Evolutionary conservation across 2,113 vertebrate genomes (phyloP).

Genomic region (Eptatretus burgeri): DNA sequence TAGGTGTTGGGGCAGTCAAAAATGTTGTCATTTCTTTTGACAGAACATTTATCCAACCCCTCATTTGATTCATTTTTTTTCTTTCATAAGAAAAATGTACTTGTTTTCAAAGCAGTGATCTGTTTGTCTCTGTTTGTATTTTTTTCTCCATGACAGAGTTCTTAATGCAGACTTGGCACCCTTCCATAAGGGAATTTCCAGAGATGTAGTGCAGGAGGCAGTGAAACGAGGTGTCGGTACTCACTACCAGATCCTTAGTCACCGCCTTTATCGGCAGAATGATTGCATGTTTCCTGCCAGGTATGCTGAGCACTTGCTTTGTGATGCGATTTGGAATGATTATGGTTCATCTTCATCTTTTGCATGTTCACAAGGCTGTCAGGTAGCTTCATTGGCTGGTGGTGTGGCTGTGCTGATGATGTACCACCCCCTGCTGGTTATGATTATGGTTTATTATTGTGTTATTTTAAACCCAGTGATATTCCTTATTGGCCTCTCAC

Average conservation of each 20-base stretch:
- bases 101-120: too few species aligned
- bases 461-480: background rate
- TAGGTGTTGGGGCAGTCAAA: too few species aligned
- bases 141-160: conserved; percentile 21
- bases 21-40: too few species aligned
- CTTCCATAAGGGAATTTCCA: conserved; percentile 40
- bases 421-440: background rate
- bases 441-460: background rate
- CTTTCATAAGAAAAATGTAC: too few species aligned
- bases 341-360: background rate
- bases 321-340: background rate
- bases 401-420: background rate
- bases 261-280: conserved; percentile 48
- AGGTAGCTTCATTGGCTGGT: background rate
- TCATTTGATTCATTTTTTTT: too few species aligned
- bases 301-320: conserved; percentile 18
- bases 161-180: conserved; percentile 36
- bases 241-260: conserved; percentile 61
- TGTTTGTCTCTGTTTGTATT: too few species aligned
- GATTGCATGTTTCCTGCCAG: conserved; percentile 88
- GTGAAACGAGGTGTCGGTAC: conserved; percentile 45
- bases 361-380: background rate
- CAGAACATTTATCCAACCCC: too few species aligned
- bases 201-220: conserved; percentile 27
- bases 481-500: background rate